Conservation (phyloP, 2,797 vertebrate genomes). For the Champsocephalus gunnari region DNA sequence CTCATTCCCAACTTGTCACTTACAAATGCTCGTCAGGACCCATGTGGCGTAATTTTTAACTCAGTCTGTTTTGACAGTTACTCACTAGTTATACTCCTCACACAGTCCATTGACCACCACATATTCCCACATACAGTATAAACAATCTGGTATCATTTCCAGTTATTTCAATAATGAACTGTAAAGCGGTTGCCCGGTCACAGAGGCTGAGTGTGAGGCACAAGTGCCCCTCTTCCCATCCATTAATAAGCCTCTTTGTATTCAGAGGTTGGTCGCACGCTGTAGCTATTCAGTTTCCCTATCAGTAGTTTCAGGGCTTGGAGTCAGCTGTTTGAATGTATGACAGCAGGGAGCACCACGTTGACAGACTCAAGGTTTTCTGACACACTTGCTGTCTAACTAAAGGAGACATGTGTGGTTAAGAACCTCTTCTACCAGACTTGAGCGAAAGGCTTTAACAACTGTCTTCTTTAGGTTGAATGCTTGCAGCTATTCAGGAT, state of each 20-base stretch:
- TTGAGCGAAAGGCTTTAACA: conserved; percentile 10
- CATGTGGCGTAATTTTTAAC: no score
- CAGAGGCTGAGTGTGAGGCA: conserved; percentile 16
- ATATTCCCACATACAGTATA: background rate
- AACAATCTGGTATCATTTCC: background rate
- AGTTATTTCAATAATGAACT: conserved; percentile 22
- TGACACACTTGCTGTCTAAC: conserved; percentile 15
- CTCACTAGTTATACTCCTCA: background rate
- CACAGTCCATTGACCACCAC: background rate
- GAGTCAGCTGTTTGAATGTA: conserved; percentile 3
- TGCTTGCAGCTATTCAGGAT: background rate
- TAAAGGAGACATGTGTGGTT: conserved; percentile 44
- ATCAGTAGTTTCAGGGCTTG: conserved; percentile 22
- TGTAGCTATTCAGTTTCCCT: conserved; percentile 19
- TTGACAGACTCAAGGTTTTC: conserved; percentile 10
- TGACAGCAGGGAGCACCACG: conserved; percentile 11
- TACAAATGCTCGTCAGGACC: no score
- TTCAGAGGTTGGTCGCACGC: conserved; percentile 40
- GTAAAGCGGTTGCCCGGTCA: conserved; percentile 4
- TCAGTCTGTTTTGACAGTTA: background rate
- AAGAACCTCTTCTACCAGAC: conserved; percentile 16
- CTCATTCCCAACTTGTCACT: no score
- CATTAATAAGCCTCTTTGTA: conserved; percentile 36
- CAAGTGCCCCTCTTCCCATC: conserved; percentile 22
- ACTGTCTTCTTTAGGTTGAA: background rate